Evolutionary conservation across 2,113 vertebrate genomes (phyloP), one percentile per base, ranked within the genome.

Genomic region (Mobula hypostoma): DNA sequence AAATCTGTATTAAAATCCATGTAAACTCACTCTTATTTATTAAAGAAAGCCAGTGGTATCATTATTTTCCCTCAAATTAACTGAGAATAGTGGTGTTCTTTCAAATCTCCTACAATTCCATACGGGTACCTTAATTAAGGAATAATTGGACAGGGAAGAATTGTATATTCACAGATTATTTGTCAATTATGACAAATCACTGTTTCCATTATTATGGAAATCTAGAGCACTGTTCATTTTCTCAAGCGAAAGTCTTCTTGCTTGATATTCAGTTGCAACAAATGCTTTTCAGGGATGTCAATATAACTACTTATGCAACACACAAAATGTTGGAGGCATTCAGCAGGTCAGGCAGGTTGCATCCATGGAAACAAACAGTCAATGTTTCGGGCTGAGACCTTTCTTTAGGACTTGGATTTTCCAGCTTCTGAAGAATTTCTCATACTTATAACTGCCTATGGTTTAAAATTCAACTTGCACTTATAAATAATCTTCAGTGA

Each of bases 161-260:
- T 97, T 97, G 97, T 97, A 97, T 96, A 96, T 95, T 96, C 96
- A 97, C 96, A 96, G 96, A 98, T 97, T 97, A 97, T 96, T 96
- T 97, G 97, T 96, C 95, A 0, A 80, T 95, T 95, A 95, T 97
- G 97, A 98, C 97, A 97, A 97, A 97, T 97, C 94, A 29, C 96
- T 0, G 92, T 97, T 97, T 97, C 96, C 97, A 95, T 97, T 95
- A 94, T 96, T 96, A 94, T 94, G 94, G 94, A 96, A 88, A 96
- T 95, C 95, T 95, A 95, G 95, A 96, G 95, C 66, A 95, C 82
- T 95, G 96, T 95, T 79, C 82, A 94, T 96, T 96, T 95, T 95
- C 96, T 95, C 95, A 94, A 95, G 96, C 93, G 95, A 96, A 94
- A 93, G 94, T 95, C 94, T 96, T 95, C 6, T 94, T 1, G 93